Evolutionary conservation across 2,797 vertebrate species (phyloP), one percentile per base, ranked within the genome.

Genomic region (Mallotus villosus): DNA sequence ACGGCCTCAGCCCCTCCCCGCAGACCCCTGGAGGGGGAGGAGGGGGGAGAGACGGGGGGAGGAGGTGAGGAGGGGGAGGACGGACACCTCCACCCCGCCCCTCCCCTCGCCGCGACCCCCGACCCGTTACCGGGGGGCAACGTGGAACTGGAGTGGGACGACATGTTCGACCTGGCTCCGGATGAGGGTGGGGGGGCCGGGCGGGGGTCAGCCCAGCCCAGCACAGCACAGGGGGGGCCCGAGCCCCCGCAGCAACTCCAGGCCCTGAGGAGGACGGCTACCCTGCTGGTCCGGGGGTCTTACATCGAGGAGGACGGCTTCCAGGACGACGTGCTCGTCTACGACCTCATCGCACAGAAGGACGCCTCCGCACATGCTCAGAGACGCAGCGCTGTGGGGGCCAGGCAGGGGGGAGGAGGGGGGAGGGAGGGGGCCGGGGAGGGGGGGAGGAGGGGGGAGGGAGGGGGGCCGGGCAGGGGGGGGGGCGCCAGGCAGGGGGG

Each of bases 251-350:
- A 84, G 68, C 94, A 98, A 88, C 95, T 99, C 78, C 96, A 97
- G 79, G 96, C 97, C 83, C 95, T 99, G 96, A 92, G 93, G 67
- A 95, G 92, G 73, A 96, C 79, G 0, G 95, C 96, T 9, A 94
- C 94, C 77, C 94, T 93, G 91, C 90, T 97, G 41, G 85, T 98
- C 77, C 93, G 86, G 25, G 97, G 95, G 3, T 85, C 95, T 32
- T 98, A 98, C 17, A 92, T 97, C 0, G 97, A 99, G 71, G 97
- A 99, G 61, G 93, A 94, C 0, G 97, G 98, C 75, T 98, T 99
- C 66, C 94, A 98, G 89, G 95, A 97, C 0, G 97, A 98, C 0
- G 93, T 96, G 24, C 92, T 96, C 78, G 95, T 97, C 67, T 99
- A 98, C 55, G 90, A 95, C 76, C 90, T 99, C 0, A 94, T 96